Percentiles rank a stretch among this genome's conserved stretches.
These are phyloP conservation scores for Antechinus stuartii DNA, from an alignment of 2,113 vertebrate species.

Conservation along the genomic window DNA sequence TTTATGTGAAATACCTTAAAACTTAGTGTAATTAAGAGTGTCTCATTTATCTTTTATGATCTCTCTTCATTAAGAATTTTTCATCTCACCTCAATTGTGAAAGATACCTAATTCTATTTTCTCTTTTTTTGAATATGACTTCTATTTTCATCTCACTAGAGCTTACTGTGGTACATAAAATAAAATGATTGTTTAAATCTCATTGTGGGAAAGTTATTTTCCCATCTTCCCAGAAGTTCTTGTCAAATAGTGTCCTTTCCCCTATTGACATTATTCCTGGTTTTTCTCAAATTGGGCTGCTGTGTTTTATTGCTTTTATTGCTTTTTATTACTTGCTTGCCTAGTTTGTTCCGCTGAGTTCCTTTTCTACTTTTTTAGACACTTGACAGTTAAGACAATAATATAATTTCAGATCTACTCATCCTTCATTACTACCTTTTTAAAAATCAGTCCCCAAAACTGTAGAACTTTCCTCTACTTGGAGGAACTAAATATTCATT, in stretches of 20 bases:
- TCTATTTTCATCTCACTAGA: background rate
- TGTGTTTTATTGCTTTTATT: background rate
- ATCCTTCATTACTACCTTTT: background rate
- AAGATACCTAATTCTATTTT: background rate
- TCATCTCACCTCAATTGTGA: background rate
- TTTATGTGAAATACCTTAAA: background rate
- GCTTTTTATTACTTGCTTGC: background rate
- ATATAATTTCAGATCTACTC: background rate
- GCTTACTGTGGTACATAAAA: background rate
- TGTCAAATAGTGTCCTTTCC: background rate
- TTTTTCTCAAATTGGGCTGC: background rate
- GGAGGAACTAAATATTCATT: background rate
- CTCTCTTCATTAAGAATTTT: background rate
- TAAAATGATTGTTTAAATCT: background rate
- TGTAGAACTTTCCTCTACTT: background rate
- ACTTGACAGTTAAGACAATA: background rate
- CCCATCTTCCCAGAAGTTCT: background rate
- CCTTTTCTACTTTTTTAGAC: background rate
- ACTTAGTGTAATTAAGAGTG: background rate
- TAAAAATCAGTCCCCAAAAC: background rate
- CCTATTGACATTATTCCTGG: background rate
- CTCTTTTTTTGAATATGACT: background rate
- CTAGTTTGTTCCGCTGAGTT: background rate
- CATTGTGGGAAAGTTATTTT: background rate
- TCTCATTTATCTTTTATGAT: background rate